Evolutionary conservation across 2,797 vertebrate species (phyloP).

Genomic region (Enteromius mattozi): DNA sequence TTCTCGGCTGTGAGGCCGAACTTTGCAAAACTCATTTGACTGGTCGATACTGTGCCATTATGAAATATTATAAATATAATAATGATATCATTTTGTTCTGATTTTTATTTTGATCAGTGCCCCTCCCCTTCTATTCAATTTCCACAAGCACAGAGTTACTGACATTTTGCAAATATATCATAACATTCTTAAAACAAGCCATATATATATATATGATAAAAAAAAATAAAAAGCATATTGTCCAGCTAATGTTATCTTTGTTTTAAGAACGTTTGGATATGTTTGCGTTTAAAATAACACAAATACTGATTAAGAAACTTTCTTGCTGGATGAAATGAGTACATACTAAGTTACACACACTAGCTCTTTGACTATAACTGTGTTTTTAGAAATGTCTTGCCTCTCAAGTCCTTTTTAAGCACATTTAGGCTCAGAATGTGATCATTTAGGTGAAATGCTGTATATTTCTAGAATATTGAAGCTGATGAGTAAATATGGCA

Average conservation of each 20-base stretch:
- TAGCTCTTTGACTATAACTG: background rate
- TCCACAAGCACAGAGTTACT: background rate
- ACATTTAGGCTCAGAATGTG: slow-evolving; percentile 27
- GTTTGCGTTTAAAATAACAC: background rate
- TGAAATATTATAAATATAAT: background rate
- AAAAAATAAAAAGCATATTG: too few relatives aligned
- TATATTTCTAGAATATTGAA: slow-evolving; percentile 25
- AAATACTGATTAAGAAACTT: background rate
- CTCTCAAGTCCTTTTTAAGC: slow-evolving; percentile 3
- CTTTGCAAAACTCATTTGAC: background rate
- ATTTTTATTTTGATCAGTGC: background rate
- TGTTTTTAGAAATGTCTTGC: slow-evolving; percentile 8
- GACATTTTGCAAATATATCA: background rate
- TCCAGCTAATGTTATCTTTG: background rate
- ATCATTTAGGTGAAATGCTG: slow-evolving; percentile 33
- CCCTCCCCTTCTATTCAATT: background rate
- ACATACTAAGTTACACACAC: background rate
- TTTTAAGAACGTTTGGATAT: background rate
- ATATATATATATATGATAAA: background rate
- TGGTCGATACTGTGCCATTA: slow-evolving; percentile 3
- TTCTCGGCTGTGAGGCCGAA: slow-evolving; percentile 9
- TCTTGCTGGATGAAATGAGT: background rate
- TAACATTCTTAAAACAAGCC: too few relatives aligned
- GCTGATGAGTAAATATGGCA: slow-evolving; percentile 48
- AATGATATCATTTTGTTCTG: background rate